Conservation (phyloP, 2,113 vertebrate genomes). For the Proteles cristata region DNA sequence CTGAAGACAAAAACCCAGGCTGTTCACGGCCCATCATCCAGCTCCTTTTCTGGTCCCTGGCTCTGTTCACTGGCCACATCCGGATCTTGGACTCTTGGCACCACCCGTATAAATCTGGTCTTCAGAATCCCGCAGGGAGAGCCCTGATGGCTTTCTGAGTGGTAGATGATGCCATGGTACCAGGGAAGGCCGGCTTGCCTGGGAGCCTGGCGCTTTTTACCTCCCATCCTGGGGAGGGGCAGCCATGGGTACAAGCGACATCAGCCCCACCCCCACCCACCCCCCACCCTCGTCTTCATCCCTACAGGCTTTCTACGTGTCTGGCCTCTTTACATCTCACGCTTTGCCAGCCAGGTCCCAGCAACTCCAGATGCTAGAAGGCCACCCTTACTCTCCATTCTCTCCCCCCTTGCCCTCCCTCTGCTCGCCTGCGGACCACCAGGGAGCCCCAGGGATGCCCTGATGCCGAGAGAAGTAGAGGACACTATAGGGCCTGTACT, state of each 20-base stretch:
- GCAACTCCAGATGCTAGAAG: neutral
- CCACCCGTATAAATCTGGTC: conserved; percentile 87
- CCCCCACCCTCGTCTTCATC: too few species aligned
- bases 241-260: neutral
- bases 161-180: conserved; percentile 78
- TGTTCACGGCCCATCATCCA: conserved; percentile 86
- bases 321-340: conserved; percentile 88
- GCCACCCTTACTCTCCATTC: neutral
- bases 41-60: conserved; percentile 88
- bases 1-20: conserved; percentile 86
- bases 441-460: neutral
- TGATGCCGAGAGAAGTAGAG: neutral
- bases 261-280: too few species aligned
- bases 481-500: neutral
- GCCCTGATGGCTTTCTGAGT: conserved; percentile 90
- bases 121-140: conserved; percentile 89
- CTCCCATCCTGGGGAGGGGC: neutral
- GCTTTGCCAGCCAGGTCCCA: neutral
- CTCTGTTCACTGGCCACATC: conserved; percentile 88
- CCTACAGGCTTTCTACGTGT: conserved; percentile 89
- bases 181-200: neutral
- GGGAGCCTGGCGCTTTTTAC: neutral
- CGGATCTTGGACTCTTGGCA: conserved; percentile 89
- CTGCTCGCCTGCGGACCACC: too few species aligned
- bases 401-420: neutral